Conservation (phyloP, 2,797 vertebrate species). For the Scyliorhinus canicula region DNA sequence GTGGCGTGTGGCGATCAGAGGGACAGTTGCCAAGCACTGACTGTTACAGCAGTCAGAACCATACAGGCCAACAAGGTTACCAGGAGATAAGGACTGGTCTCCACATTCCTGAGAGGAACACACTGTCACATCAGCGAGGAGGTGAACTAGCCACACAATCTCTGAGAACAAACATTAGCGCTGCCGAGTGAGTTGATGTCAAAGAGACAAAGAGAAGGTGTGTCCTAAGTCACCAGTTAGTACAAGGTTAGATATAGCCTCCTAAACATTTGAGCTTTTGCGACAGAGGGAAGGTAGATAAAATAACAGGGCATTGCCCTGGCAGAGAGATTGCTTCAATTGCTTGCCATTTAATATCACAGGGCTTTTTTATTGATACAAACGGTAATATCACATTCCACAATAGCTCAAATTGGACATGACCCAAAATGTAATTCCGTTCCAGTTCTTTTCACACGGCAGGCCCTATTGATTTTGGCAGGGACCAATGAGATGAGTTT, state of each 20-base stretch:
- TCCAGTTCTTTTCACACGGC: neutral
- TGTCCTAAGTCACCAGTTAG: neutral
- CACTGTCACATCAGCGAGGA: neutral
- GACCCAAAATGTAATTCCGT: neutral
- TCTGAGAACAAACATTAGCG: neutral
- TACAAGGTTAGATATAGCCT: neutral
- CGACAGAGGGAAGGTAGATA: neutral
- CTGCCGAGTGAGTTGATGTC: neutral
- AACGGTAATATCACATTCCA: neutral
- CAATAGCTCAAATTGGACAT: neutral
- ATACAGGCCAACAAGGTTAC: neutral
- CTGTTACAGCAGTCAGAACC: neutral
- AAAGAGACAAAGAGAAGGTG: neutral
- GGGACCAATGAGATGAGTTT: too few relatives aligned
- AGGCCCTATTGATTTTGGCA: too few relatives aligned
- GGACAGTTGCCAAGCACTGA: neutral
- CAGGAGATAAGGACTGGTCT: neutral
- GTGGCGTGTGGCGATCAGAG: neutral
- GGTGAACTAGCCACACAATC: neutral
- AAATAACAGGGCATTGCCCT: too few relatives aligned
- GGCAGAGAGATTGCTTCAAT: neutral
- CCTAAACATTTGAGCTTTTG: neutral
- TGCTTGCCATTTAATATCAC: neutral
- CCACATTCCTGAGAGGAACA: neutral
- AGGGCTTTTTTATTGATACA: neutral